phyloP scores from a whole-genome alignment of 1,140 invertebrate species.

The Phymastichus coffea region DNA sequence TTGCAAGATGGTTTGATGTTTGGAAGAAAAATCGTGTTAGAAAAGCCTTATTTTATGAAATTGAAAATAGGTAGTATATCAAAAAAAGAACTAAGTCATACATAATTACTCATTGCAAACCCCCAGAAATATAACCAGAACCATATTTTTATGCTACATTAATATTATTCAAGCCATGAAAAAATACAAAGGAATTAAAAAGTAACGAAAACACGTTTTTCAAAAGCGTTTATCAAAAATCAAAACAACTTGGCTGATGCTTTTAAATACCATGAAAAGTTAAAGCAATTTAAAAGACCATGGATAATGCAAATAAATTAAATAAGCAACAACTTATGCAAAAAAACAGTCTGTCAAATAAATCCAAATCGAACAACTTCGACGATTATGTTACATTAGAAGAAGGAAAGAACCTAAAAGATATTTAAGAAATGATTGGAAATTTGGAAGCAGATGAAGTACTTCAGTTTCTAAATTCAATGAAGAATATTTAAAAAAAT shows the following conservation, averaged over 20 bases:
- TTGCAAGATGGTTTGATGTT: conserved; percentile 10
- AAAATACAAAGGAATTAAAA: conserved; percentile 28
- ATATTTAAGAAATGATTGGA: neutral
- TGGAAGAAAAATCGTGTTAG: neutral
- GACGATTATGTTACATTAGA: conserved; percentile 9
- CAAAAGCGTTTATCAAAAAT: neutral
- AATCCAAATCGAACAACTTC: neutral
- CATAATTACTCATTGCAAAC: conserved; percentile 34
- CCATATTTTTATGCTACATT: conserved; percentile 31
- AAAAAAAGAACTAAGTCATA: conserved; percentile 29
- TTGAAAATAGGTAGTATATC: conserved; percentile 14
- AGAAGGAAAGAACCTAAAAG: conserved; percentile 4
- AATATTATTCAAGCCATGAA: conserved; percentile 33
- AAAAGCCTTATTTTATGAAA: conserved; percentile 13
- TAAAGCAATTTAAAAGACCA: neutral
- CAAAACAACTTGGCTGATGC: neutral
- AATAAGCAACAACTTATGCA: neutral
- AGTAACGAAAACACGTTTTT: neutral
- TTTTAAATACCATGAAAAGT: conserved; percentile 10
- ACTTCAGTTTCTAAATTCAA: conserved; percentile 2
- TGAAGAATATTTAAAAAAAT: conserved; percentile 2
- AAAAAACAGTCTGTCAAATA: neutral
- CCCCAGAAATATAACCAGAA: conserved; percentile 28
- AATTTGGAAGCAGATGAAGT: neutral
- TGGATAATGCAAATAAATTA: conserved; percentile 1